Base-by-base conservation (phyloP, 2,113 vertebrate genomes). In the Pseudorhombus dupliciocellatus region DNA sequence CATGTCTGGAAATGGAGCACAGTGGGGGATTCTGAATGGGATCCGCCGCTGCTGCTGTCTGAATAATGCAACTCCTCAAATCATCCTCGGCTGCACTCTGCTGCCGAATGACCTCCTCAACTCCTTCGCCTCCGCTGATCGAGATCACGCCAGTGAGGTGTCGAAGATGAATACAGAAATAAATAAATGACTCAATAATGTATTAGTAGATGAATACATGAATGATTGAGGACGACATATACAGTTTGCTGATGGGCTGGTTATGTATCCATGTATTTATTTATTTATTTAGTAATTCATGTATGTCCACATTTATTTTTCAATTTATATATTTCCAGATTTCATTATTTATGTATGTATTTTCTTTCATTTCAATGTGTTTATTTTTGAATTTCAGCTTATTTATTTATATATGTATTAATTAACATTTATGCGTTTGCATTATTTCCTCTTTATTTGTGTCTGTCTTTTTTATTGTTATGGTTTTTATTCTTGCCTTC, bases 1-100 rank as follows among this genome's bases (percentile, higher is more conserved):
- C 64, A 22, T 55, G 66, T 73, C 59, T 48, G 42, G 61, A 81
- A 84, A 75, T 50, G 64, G 73, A 76, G 78, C 82, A 7, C 78
- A 53, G 81, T 68, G 77, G 79, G 86, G 73, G 81, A 26, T n/a
- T 70, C 55, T 69, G 80, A 84, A 74, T 28, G 58, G 67, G 63
- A 70, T 86, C 77, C 75, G 78, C 71, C 34, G 77, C 60, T 72
- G 77, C 50, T 57, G 67, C 68, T 80, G 73, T 79, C 20, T 84
- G 64, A 85, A 83, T 82, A 83, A 85, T 84, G 78, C 75, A 87
- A 64, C 40, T 44, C 10, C 60, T 84, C 48, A 72, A 65, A 80
- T 80, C 68, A 44, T 52, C 62, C 60, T 57, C 55, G 37, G 63
- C 54, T 82, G 46, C 63, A 56, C 78, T 77, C 34, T 73, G 53